These are phyloP conservation scores for Amia ocellicauda DNA, from an alignment of 2,113 vertebrate genomes.

Conservation along the genomic window DNA sequence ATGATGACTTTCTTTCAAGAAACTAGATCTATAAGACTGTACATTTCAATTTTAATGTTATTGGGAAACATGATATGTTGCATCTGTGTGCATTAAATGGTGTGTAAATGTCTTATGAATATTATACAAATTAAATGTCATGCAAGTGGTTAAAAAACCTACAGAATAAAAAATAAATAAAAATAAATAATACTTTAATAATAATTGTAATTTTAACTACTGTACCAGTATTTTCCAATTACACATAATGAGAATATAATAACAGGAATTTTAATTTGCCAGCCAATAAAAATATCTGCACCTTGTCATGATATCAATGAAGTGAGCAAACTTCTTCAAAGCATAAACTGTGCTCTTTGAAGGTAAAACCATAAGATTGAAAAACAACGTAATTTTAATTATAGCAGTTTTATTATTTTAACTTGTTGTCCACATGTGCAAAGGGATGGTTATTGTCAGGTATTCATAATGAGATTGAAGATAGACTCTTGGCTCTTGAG, in stretches of 20 bases:
- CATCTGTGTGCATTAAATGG: no score
- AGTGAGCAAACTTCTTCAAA: slow-evolving; percentile 51
- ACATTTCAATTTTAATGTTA: no score
- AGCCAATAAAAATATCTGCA: slow-evolving; percentile 42
- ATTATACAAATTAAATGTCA: no score
- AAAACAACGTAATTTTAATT: slow-evolving; percentile 34
- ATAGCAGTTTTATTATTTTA: slow-evolving; percentile 32
- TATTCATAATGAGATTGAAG: slow-evolving; percentile 46
- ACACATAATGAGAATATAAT: slow-evolving; percentile 36
- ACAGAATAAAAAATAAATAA: no score
- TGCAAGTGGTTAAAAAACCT: no score
- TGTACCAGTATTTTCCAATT: no score
- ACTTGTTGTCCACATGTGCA: slow-evolving; percentile 38
- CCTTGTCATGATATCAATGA: slow-evolving; percentile 31
- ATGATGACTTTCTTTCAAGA: slow-evolving; percentile 36
- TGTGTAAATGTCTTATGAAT: no score
- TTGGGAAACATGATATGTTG: no score
- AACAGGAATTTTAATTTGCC: slow-evolving; percentile 57
- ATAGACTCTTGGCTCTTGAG: slow-evolving; percentile 35
- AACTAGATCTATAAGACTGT: no score
- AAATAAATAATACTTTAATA: no score
- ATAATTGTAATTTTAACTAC: no score
- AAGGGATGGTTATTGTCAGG: slow-evolving; percentile 50
- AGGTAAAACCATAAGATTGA: slow-evolving; percentile 33
- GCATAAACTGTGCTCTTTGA: slow-evolving; percentile 48